These are phyloP conservation scores for Chrysopilus asiliformis DNA, from an alignment of 2,888 invertebrate species.

Conservation along the genomic window DNA sequence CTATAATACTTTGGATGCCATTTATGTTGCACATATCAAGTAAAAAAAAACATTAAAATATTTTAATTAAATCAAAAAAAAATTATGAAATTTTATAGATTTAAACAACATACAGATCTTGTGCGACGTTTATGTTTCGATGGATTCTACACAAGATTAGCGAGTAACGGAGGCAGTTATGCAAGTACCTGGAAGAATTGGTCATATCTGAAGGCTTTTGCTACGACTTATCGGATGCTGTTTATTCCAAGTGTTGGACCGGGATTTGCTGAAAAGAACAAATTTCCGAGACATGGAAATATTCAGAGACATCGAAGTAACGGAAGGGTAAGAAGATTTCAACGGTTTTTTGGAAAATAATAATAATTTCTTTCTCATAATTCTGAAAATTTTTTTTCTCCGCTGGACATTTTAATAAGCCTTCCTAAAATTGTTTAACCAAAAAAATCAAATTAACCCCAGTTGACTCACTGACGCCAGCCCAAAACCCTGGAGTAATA, in stretches of 20 bases:
- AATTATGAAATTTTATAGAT: conserved; percentile 21
- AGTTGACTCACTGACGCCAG: too few species aligned
- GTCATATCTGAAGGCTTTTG: conserved; percentile 41
- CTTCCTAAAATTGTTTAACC: too few species aligned
- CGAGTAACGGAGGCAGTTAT: conserved; percentile 48
- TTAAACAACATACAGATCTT: conserved; percentile 38
- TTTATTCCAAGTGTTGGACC: conserved; percentile 59
- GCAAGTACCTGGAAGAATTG: conserved; percentile 50
- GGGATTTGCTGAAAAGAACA: conserved; percentile 53
- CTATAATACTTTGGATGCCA: conserved; percentile 41
- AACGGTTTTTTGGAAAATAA: too few species aligned
- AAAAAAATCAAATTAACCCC: too few species aligned
- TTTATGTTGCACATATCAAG: conserved; percentile 43
- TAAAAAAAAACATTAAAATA: conserved; percentile 14
- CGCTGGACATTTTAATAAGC: too few species aligned
- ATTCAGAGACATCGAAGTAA: conserved; percentile 33
- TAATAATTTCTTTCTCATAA: too few species aligned
- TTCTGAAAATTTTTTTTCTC: too few species aligned
- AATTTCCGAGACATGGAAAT: conserved; percentile 32
- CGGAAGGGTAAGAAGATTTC: conserved; percentile 29
- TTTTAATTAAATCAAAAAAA: background rate
- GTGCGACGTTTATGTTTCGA: conserved; percentile 42
- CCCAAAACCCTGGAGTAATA: too few species aligned
- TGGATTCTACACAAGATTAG: conserved; percentile 53
- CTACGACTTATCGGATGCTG: conserved; percentile 42